These are phyloP conservation scores for Micrastur ruficollis DNA, from an alignment of 2,797 vertebrate genomes.

Conservation along the genomic window DNA sequence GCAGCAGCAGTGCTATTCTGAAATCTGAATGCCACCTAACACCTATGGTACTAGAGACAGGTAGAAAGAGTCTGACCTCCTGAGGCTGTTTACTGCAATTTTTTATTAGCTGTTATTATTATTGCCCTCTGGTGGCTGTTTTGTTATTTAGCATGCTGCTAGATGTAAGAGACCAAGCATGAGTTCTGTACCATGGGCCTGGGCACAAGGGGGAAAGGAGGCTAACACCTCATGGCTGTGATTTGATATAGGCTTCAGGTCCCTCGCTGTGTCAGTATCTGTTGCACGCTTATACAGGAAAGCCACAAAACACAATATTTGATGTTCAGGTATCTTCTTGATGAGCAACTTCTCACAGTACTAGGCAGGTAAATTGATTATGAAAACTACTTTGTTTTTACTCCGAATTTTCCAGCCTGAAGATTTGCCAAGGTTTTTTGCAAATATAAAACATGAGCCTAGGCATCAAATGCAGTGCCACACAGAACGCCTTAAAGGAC, in stretches of 20 bases:
- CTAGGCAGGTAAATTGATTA: not conserved
- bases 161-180: too few species aligned
- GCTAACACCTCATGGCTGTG: not conserved
- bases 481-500: not conserved
- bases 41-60: not conserved
- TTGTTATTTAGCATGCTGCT: not conserved
- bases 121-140: constrained; percentile 12
- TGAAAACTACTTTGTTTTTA: not conserved
- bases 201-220: not conserved
- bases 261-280: rapidly evolving
- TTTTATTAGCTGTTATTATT: not conserved
- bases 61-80: not conserved
- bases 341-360: not conserved
- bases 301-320: not conserved
- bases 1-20: not conserved
- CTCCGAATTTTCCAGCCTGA: not conserved
- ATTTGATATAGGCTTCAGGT: not conserved
- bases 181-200: not conserved
- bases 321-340: not conserved
- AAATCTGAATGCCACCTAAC: not conserved
- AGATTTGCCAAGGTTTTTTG: not conserved
- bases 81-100: not conserved
- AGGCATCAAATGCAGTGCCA: not conserved
- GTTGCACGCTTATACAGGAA: not conserved
- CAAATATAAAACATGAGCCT: not conserved